A percentile compares a stretch with the other conserved stretches of the same genome.
phyloP scores from a whole-genome alignment of 2,113 vertebrate genomes.

The Ailurus styani region DNA sequence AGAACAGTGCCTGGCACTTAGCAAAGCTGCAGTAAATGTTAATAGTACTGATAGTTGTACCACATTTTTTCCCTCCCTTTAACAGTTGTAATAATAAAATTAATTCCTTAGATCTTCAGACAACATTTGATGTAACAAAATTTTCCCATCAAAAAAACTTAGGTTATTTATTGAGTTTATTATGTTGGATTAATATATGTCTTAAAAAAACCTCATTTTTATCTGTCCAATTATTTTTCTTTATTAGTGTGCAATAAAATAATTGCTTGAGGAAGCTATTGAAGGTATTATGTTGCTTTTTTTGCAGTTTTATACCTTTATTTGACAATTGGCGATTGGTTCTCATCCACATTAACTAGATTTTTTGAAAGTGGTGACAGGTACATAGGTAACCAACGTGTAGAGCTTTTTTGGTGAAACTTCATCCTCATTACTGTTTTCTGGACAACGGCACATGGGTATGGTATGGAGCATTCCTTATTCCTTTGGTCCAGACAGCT shows the following conservation, averaged over 20 bases:
- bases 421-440: neutral
- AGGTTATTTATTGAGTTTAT: constrained; percentile 5
- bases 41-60: neutral
- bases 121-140: neutral
- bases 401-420: neutral
- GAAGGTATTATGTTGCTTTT: neutral
- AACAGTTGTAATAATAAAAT: neutral
- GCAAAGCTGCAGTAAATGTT: neutral
- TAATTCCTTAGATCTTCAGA: constrained; percentile 8
- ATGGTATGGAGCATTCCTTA: neutral
- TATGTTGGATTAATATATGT: neutral
- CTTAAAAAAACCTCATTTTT: neutral
- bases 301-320: neutral
- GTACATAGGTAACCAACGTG: neutral
- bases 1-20: neutral
- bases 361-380: neutral
- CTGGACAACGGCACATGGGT: neutral
- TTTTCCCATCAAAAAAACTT: neutral
- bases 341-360: neutral
- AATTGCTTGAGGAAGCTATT: neutral
- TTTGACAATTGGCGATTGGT: neutral
- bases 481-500: neutral
- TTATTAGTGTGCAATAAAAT: neutral
- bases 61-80: neutral
- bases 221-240: neutral